phyloP scores from a whole-genome alignment of 2,113 vertebrate species.

The Lucifuga dentata region DNA sequence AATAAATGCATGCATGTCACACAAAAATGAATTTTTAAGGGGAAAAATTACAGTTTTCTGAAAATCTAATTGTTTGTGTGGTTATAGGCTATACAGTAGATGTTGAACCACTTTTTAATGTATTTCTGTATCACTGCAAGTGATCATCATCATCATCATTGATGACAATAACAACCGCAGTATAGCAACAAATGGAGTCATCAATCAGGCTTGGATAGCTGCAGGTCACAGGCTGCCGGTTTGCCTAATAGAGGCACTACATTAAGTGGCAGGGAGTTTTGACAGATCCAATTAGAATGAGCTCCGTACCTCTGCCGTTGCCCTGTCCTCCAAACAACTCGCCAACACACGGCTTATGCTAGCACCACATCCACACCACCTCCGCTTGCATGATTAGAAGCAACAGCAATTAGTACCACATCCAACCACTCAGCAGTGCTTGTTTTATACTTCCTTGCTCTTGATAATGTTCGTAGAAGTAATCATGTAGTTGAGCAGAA shows the following conservation, averaged over 20 bases:
- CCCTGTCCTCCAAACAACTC: conserved; percentile 42
- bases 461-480: conserved; percentile 14
- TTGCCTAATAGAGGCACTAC: conserved; percentile 71
- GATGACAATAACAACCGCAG: not conserved
- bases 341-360: not conserved
- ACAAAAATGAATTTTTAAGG: too few species aligned
- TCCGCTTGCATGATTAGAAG: not conserved
- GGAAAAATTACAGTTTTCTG: too few species aligned
- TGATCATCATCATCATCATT: not conserved
- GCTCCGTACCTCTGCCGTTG: conserved; percentile 39
- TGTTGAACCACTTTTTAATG: too few species aligned
- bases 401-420: not conserved
- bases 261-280: conserved; percentile 66
- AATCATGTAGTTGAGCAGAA: conserved; percentile 11
- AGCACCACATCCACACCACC: not conserved
- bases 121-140: too few species aligned
- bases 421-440: not conserved
- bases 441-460: not conserved
- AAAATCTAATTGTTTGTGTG: too few species aligned
- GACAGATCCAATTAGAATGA: conserved; percentile 76
- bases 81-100: too few species aligned
- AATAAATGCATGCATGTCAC: too few species aligned
- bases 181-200: conserved; percentile 52
- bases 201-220: conserved; percentile 48
- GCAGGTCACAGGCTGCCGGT: conserved; percentile 62